Evolutionary conservation across 2,888 invertebrate genomes (phyloP).

Genomic region (Cryptocephalus moraei): DNA sequence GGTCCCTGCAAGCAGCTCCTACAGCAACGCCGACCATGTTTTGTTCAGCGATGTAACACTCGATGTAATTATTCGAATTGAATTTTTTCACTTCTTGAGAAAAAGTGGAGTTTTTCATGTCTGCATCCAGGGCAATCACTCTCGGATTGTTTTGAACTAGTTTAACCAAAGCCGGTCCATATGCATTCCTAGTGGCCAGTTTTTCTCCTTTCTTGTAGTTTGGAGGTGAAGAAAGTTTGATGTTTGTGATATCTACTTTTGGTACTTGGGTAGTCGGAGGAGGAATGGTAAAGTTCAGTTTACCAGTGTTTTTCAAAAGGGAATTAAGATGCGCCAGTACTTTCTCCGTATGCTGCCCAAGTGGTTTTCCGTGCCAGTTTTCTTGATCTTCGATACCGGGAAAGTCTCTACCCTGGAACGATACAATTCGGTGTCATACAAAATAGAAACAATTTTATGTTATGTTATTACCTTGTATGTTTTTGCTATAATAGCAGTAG

Average conservation of each 20-base stretch:
- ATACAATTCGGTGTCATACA: not conserved
- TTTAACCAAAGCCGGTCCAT: conserved; percentile 88
- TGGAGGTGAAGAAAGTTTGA: conserved; percentile 69
- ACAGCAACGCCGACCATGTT: conserved; percentile 93
- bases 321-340: conserved; percentile 55
- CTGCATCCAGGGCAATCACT: conserved; percentile 91
- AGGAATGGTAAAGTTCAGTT: conserved; percentile 40
- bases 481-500: conserved; percentile 89
- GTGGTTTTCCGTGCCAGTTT: conserved; percentile 96
- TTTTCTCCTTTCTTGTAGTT: conserved; percentile 64
- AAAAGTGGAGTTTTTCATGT: conserved; percentile 97
- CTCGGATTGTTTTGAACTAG: conserved; percentile 60
- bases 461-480: conserved; percentile 59
- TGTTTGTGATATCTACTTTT: conserved; percentile 54
- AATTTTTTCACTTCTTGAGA: conserved; percentile 79
- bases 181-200: conserved; percentile 85
- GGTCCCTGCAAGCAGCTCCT: conserved; percentile 87
- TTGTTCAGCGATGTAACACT: conserved; percentile 99
- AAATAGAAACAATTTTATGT: too few species aligned
- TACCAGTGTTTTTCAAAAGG: conserved; percentile 51
- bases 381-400: conserved; percentile 82
- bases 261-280: conserved; percentile 63
- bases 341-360: conserved; percentile 69
- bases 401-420: conserved; percentile 65
- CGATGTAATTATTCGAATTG: conserved; percentile 67